Evolutionary conservation across 2,113 vertebrate species (phyloP), one percentile per base, ranked within the genome.

Genomic region (Petaurus breviceps): DNA sequence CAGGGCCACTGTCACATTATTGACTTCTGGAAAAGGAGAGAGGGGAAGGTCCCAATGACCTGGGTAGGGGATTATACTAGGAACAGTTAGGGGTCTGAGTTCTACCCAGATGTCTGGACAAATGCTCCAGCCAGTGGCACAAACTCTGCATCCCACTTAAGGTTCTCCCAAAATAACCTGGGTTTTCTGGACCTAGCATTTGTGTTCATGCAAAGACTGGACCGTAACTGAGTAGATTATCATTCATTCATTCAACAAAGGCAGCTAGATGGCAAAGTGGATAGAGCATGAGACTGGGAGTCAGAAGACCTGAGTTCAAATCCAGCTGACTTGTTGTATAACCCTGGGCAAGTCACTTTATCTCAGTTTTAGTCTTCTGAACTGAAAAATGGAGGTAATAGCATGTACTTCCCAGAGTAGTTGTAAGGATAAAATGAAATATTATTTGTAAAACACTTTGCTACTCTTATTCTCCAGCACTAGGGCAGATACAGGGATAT

Each of bases 11-110:
- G 89, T 26, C 0, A 52, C 53, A 28, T 43, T 11, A 51, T 92
- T 93, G 19, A 92, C 47, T 22, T 97, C 97, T 96, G 91, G 6
- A 92, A 51, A 51, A 52, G 19, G 90, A 95, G n/a, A 10, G 68
- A 94, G 89, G 50, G 16, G 26, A 57, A 11, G 51, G 50, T 52
- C 57, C 52, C 94, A 23, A 37, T 92, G 94, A 95, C 31, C 89
- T 14, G 10, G 54, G 47, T 53, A 53, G 89, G 89, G 52, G 46
- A 8, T n/a, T 23, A 9, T 31, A 89, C 26, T 89, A 37, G 92
- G 19, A 43, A 9, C 2, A 84, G 19, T 84, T 43, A 84, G 68
- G 68, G 16, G 19, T 43, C 1, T 43, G 37, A 43, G 37, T 43
- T 43, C 16, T 8, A 84, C 37, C 16, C 68, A 43, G n/a, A 84